Evolutionary conservation across 2,888 invertebrate genomes (phyloP), one percentile per base, ranked within the genome.

Genomic region (Lordiphosa andalusiaca): DNA sequence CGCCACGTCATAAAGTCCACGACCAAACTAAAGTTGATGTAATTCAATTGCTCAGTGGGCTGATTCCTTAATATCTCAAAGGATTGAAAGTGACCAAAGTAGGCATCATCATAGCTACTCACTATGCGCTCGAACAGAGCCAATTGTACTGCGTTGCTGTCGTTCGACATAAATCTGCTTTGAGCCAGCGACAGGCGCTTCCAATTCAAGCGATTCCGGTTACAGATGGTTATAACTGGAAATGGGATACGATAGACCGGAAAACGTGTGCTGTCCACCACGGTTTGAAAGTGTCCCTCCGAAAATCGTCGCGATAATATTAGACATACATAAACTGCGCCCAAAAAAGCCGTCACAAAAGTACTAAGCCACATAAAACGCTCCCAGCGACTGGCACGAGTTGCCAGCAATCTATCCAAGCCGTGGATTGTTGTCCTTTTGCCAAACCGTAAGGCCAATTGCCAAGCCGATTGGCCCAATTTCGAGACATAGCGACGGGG

Each of bases 141-240:
- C 6, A 84, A 30, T 4, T 76, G 69, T 0, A 42, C 30, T 0
- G 65, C 40, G 35, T 86, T 82, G 7, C 69, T 63, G 10, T 56
- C 68, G 42, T 77, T 77, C 0, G 86, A 82, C 46, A 89, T 52
- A 51, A 87, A 89, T 1, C 53, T 68, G 0, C 62, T 38, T 51
- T 87, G 82, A 3, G 89, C 89, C 35, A 71, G 66, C 1, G 68
- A 63, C 16, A 89, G 33, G 6, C 88, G 86, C 3, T 75, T 56
- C 89, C 89, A 89, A 63, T 89, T 89, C 6, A 90, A 75, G 2
- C 86, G 88, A 70, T 89, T 88, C 9, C 56, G 55, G 70, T 89
- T 89, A 57, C 90, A 90, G 36, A 90, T 84, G 12, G 88, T 86
- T 3, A 90, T 67, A 9, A 87, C 87, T 10, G 90, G 90, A 69